A percentile compares a stretch with the other conserved stretches of the same genome.
Evolutionary conservation across 2,888 invertebrate species (phyloP).

Genomic region (Mimachlamys varia): DNA sequence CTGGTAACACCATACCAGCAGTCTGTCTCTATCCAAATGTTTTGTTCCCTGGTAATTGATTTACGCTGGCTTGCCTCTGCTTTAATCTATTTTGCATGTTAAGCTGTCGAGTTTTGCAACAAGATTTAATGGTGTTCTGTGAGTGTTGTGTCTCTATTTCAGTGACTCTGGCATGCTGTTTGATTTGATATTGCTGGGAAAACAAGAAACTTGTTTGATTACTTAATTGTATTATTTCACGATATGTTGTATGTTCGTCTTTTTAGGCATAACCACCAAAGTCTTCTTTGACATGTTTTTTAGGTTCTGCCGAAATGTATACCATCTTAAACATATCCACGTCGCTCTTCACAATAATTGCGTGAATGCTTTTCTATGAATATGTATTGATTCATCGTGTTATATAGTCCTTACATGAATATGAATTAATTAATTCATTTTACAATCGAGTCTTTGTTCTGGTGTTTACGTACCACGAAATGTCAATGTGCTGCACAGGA

Average conservation of each 20-base stretch:
- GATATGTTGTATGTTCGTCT: neutral
- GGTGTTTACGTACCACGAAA: neutral
- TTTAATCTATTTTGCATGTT: constrained; percentile 26
- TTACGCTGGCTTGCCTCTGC: neutral
- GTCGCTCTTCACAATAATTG: neutral
- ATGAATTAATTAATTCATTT: neutral
- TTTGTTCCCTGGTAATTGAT: neutral
- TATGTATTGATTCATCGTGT: neutral
- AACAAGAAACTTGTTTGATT: neutral
- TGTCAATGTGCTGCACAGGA: neutral
- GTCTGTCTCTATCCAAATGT: neutral
- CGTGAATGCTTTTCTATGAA: neutral
- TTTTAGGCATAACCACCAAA: neutral
- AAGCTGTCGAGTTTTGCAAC: neutral
- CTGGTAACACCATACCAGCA: neutral
- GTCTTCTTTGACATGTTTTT: neutral
- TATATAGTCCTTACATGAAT: neutral
- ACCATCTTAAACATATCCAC: neutral
- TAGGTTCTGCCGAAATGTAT: neutral
- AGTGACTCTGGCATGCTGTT: neutral
- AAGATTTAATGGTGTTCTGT: neutral
- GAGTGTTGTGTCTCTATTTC: neutral
- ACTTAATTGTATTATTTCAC: neutral
- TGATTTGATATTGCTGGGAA: neutral
- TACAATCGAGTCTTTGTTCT: neutral